Percentiles rank a stretch among this genome's conserved stretches.
These are phyloP conservation scores for Cygnus atratus DNA, from an alignment of 2,113 vertebrate species.

Conservation along the genomic window DNA sequence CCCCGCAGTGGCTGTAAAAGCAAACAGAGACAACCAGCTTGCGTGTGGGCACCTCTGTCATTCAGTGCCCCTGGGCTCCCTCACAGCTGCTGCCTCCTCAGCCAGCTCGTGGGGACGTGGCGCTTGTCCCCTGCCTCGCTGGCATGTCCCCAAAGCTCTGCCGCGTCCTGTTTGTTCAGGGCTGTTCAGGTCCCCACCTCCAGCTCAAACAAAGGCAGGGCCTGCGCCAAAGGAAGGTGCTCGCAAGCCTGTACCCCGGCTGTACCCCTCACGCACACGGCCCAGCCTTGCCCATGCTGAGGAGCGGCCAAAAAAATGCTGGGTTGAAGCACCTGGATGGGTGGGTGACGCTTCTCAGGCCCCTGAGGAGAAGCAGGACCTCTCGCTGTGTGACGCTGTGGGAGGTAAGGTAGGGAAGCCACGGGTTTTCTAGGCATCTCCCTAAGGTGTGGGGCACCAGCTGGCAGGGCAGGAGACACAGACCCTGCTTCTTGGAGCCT, in stretches of 20 bases:
- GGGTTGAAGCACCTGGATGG: background rate
- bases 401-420: background rate
- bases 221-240: background rate
- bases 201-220: conserved; percentile 22
- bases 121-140: too few relatives aligned
- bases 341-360: background rate
- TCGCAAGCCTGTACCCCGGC: background rate
- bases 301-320: background rate
- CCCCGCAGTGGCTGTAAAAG: fast-evolving
- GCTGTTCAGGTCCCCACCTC: background rate
- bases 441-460: background rate
- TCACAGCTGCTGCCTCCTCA: too few relatives aligned
- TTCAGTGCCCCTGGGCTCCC: too few relatives aligned
- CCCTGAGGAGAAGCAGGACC: background rate
- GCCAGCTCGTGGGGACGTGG: too few relatives aligned
- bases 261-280: background rate
- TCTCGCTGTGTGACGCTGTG: too few relatives aligned
- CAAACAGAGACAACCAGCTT: too few relatives aligned
- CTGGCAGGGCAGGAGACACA: fast-evolving
- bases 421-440: background rate
- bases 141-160: background rate
- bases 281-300: background rate
- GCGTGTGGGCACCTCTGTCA: too few relatives aligned
- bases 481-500: fast-evolving
- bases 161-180: background rate